These are phyloP conservation scores for Aegithalos caudatus DNA, from an alignment of 2,113 vertebrate genomes.

Conservation along the genomic window DNA sequence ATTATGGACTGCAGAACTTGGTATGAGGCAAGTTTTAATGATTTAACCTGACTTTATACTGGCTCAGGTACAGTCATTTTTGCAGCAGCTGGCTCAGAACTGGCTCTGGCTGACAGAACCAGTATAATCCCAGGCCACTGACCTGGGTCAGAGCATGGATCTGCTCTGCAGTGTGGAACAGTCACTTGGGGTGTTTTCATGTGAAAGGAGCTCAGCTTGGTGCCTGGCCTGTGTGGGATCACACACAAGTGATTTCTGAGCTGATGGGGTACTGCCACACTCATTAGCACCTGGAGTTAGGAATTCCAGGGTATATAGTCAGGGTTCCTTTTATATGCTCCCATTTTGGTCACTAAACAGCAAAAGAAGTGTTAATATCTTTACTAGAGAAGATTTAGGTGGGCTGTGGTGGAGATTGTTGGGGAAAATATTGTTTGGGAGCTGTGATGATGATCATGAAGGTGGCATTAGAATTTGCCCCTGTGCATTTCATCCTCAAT, in stretches of 20 bases:
- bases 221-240: not conserved
- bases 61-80: not conserved
- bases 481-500: not conserved
- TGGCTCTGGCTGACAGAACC: not conserved
- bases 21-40: not conserved
- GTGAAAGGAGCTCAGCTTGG: not conserved
- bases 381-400: not conserved
- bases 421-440: not conserved
- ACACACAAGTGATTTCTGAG: not conserved
- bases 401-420: not conserved
- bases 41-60: not conserved
- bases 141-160: not conserved
- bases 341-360: not conserved
- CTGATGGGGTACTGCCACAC: fast-evolving
- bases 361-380: not conserved
- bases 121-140: not conserved
- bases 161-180: not conserved
- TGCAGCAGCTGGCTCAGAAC: not conserved
- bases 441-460: not conserved
- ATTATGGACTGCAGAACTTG: not conserved
- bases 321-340: not conserved
- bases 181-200: not conserved
- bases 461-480: not conserved
- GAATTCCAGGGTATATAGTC: not conserved
- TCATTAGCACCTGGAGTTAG: not conserved